Conservation (phyloP, 2,797 vertebrate species). For the Hydrophis major region DNA sequence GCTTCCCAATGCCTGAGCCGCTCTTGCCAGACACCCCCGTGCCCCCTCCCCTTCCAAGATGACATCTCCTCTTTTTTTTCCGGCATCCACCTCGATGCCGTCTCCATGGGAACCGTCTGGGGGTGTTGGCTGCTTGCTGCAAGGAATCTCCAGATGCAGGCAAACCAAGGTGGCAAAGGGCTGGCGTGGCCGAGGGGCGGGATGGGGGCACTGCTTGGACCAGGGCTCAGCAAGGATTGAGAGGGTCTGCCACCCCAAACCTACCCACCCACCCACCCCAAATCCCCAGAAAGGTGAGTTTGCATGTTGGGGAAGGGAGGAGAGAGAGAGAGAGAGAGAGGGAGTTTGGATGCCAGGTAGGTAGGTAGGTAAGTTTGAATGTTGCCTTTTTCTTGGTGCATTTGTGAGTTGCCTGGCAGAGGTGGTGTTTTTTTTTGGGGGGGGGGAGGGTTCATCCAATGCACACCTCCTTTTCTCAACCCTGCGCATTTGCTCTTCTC, state of each 20-base stretch:
- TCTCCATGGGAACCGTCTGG: constrained; percentile 14
- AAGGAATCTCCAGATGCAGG: neutral
- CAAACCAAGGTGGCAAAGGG: neutral
- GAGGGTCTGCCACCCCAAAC: too few relatives aligned
- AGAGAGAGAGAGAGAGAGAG: neutral
- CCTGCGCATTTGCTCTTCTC: neutral
- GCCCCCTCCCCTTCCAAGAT: neutral
- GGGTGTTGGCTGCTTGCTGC: neutral
- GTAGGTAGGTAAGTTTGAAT: neutral
- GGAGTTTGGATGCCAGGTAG: neutral
- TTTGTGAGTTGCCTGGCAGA: neutral
- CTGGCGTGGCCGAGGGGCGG: neutral
- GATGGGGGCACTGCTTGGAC: neutral
- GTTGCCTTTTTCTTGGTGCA: neutral
- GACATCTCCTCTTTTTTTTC: neutral
- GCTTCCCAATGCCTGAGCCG: neutral
- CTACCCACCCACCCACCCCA: neutral
- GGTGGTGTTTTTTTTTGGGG: too few relatives aligned
- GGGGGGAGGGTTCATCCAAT: neutral
- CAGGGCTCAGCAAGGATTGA: neutral
- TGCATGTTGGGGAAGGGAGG: neutral
- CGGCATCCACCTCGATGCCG: neutral
- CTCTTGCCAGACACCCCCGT: too few relatives aligned
- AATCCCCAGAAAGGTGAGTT: neutral
- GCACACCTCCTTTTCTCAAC: neutral